Percentiles rank a stretch among this genome's conserved stretches.
These are phyloP conservation scores for Thecophora atra DNA, from an alignment of 2,888 invertebrate species.

Conservation along the genomic window DNA sequence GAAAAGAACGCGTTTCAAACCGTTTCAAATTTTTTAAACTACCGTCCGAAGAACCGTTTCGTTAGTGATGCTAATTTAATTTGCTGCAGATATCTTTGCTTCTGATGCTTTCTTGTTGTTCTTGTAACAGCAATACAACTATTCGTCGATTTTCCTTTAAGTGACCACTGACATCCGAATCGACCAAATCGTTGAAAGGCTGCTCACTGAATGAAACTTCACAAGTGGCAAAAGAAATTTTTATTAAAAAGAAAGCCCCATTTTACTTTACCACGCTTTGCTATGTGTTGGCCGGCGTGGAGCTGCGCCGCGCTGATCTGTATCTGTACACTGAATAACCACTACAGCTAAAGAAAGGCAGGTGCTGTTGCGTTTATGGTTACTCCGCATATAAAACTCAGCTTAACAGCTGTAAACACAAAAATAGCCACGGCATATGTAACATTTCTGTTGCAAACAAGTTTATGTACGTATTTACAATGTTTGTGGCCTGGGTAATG, in stretches of 20 bases:
- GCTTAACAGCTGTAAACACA: no score
- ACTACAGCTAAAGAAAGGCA: no score
- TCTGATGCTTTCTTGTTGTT: conserved; percentile 19
- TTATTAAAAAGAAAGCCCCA: conserved; percentile 59
- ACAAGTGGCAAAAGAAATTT: conserved; percentile 59
- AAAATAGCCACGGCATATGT: no score
- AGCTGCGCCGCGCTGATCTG: conserved; percentile 36
- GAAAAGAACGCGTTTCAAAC: conserved; percentile 14
- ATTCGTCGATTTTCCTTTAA: not conserved
- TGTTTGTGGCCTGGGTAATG: no score
- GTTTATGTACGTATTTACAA: no score
- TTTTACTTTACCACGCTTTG: conserved; percentile 44
- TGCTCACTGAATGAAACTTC: conserved; percentile 61
- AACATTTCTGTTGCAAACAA: no score
- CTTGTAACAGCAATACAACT: conserved; percentile 27
- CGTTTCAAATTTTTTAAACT: conserved; percentile 22
- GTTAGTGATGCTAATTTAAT: conserved; percentile 39
- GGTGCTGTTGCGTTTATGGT: no score
- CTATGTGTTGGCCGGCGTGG: conserved; percentile 36
- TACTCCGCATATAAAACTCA: no score
- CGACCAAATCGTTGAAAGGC: conserved; percentile 57
- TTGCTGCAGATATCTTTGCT: not conserved
- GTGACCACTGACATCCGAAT: conserved; percentile 47
- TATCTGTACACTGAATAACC: no score
- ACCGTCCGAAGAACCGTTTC: conserved; percentile 30